Percentiles rank a stretch among this genome's conserved stretches.
Evolutionary conservation across 2,113 vertebrate genomes (phyloP).

Genomic region (Talpa occidentalis): DNA sequence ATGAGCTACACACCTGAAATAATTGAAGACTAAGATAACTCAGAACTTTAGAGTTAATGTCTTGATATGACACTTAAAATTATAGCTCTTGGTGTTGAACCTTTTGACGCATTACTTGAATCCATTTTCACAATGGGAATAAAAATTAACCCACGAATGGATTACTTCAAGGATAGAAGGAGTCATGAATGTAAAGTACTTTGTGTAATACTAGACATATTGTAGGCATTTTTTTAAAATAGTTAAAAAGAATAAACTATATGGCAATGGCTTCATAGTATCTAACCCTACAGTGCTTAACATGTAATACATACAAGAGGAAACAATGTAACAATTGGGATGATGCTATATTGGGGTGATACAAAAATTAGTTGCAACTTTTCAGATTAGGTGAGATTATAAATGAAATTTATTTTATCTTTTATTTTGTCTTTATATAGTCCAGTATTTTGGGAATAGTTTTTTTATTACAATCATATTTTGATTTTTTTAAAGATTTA

Average conservation of each 20-base stretch:
- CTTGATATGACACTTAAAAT: neutral
- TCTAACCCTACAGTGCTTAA: neutral
- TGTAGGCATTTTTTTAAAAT: neutral
- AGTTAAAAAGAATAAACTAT: neutral
- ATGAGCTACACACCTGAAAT: neutral
- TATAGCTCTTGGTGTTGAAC: neutral
- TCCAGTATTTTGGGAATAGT: neutral
- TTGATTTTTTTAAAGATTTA: neutral
- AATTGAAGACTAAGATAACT: neutral
- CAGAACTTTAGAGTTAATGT: neutral
- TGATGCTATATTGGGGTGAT: too few species aligned
- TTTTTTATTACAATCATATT: neutral
- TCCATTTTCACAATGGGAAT: too few species aligned
- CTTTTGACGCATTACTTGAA: neutral
- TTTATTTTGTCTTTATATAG: neutral
- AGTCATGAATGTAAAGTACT: neutral
- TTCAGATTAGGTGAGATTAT: neutral
- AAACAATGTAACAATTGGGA: too few species aligned
- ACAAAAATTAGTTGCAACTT: too few species aligned
- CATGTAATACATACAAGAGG: neutral
- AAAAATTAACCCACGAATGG: neutral
- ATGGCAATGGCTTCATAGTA: accelerated
- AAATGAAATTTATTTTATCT: neutral
- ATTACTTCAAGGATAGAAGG: neutral
- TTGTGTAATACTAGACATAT: neutral